A percentile compares a stretch with the other conserved stretches of the same genome.
These are phyloP conservation scores for Chascanopsetta lugubris DNA, from an alignment of 2,113 vertebrate species.

Conservation along the genomic window DNA sequence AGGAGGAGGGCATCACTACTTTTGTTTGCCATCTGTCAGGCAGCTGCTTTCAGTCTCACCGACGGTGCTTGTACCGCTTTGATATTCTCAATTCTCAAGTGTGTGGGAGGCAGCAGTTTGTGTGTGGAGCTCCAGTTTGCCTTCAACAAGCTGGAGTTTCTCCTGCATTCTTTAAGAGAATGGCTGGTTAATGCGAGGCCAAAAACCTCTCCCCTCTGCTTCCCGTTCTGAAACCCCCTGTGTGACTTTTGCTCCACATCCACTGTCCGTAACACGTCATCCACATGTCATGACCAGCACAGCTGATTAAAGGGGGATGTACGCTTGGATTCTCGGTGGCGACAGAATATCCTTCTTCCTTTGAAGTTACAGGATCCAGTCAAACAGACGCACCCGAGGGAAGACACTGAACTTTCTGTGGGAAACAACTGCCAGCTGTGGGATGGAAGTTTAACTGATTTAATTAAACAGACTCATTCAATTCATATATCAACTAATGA, in stretches of 20 bases:
- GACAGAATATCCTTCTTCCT: conserved; percentile 18
- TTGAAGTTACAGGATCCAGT: neutral
- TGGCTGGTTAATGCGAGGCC: conserved; percentile 19
- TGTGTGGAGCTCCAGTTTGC: conserved; percentile 6
- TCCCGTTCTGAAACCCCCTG: neutral
- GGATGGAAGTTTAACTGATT: too few species aligned
- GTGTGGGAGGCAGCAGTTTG: conserved; percentile 26
- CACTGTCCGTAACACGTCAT: conserved; percentile 28
- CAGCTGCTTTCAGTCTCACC: conserved; percentile 42
- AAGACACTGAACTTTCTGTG: neutral
- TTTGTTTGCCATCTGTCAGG: conserved; percentile 41
- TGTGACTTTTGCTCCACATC: conserved; percentile 17
- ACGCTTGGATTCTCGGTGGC: neutral
- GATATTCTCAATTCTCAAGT: conserved; percentile 7
- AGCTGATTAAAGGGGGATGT: conserved; percentile 15
- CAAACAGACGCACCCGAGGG: neutral
- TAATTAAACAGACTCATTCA: too few species aligned
- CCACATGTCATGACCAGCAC: conserved; percentile 27
- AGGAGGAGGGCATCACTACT: conserved; percentile 30
- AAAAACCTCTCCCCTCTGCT: conserved; percentile 26
- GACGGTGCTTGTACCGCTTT: conserved; percentile 45
- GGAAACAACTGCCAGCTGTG: too few species aligned
- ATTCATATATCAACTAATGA: too few species aligned
- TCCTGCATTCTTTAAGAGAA: conserved; percentile 28
- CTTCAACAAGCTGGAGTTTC: conserved; percentile 28